Evolutionary conservation across 2,888 invertebrate genomes (phyloP).

Genomic region (Ethmia dodecea): DNA sequence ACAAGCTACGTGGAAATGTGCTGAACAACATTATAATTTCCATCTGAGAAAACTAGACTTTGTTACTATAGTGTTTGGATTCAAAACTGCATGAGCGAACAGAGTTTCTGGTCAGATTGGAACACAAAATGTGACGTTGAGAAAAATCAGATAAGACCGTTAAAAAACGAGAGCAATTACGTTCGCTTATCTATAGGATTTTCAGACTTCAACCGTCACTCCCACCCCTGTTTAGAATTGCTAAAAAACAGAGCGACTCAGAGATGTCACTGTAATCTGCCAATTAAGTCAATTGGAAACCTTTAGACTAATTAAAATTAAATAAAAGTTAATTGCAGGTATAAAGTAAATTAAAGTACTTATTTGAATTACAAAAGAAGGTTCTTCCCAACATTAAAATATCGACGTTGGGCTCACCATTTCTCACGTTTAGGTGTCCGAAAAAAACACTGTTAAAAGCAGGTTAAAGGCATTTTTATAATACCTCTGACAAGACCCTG

Average conservation of each 20-base stretch:
- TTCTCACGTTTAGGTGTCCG: too few species aligned
- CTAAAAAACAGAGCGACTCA: slow-evolving; percentile 48
- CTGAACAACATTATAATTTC: slow-evolving; percentile 7
- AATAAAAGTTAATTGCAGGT: too few species aligned
- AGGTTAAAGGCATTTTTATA: too few species aligned
- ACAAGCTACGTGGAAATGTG: slow-evolving; percentile 30
- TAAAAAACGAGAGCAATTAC: slow-evolving; percentile 74
- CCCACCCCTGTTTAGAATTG: slow-evolving; percentile 42
- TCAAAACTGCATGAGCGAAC: slow-evolving; percentile 15
- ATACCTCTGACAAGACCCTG: too few species aligned
- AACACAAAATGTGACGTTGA: slow-evolving; percentile 31
- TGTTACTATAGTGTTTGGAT: slow-evolving; percentile 22
- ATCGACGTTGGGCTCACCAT: too few species aligned
- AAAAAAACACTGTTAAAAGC: too few species aligned
- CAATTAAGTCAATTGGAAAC: slow-evolving; percentile 59
- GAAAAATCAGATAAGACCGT: slow-evolving; percentile 65
- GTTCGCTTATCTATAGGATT: slow-evolving; percentile 53
- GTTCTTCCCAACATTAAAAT: too few species aligned
- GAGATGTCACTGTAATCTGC: slow-evolving; percentile 53
- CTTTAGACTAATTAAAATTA: slow-evolving; percentile 25
- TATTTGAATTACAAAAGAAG: too few species aligned
- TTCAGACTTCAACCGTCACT: slow-evolving; percentile 37
- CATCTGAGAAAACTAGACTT: slow-evolving; percentile 4
- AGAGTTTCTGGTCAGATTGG: slow-evolving; percentile 36
- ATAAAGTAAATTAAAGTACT: too few species aligned